Conservation (phyloP, 2,113 vertebrate species). For the Cepphus grylle region DNA sequence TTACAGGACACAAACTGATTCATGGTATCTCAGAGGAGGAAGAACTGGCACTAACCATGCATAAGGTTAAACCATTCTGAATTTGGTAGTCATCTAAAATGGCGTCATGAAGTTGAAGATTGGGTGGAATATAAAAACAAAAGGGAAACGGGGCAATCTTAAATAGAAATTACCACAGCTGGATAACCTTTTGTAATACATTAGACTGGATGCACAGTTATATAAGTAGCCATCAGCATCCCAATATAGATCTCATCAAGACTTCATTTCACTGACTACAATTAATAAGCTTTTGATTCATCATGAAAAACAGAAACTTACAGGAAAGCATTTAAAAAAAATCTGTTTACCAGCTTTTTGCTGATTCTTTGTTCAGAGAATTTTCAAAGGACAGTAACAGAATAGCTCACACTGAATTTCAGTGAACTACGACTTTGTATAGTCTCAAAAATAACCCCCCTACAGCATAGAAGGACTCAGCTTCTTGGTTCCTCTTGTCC, state of each 20-base stretch:
- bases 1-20: neutral
- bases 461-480: neutral
- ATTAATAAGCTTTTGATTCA: neutral
- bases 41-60: neutral
- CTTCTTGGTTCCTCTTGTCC: neutral
- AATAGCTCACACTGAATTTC: neutral
- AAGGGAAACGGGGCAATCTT: neutral
- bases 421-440: neutral
- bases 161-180: neutral
- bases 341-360: neutral
- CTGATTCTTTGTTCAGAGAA: neutral
- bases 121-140: neutral
- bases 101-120: neutral
- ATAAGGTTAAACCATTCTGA: neutral
- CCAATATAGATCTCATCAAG: neutral
- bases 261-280: neutral
- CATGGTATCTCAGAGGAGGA: neutral
- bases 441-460: neutral
- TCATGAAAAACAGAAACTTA: neutral
- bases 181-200: neutral
- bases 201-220: neutral
- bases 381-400: neutral
- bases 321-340: neutral
- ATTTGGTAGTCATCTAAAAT: neutral
- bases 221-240: neutral